Percentiles rank a stretch among this genome's conserved stretches.
These are phyloP conservation scores for Piezodorus guildinii DNA, from an alignment of 1,140 invertebrate genomes.

Conservation along the genomic window DNA sequence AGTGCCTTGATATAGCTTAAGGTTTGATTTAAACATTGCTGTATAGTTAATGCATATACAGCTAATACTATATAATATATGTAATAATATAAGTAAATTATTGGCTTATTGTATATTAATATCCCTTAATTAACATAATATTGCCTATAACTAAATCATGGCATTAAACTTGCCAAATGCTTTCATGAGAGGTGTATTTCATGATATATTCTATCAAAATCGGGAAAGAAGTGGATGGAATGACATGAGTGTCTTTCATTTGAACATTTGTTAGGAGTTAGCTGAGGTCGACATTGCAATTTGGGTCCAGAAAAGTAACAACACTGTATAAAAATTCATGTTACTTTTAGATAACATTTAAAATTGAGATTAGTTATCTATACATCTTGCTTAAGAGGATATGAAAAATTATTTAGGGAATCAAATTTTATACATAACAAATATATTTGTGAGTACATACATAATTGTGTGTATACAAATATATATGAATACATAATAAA, in stretches of 20 bases:
- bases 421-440: slow-evolving; percentile 20
- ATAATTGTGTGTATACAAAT: no score
- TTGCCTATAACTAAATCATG: no score
- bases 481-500: no score
- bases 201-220: slow-evolving; percentile 5
- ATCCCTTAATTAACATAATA: no score
- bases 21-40: no score
- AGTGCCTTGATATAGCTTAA: no score
- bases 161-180: neutral
- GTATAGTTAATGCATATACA: no score
- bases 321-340: slow-evolving; percentile 2
- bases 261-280: neutral
- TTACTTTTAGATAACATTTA: slow-evolving; percentile 9
- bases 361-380: slow-evolving; percentile 12
- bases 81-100: no score
- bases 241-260: slow-evolving; percentile 2
- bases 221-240: neutral
- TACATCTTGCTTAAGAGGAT: neutral
- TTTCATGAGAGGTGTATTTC: slow-evolving; percentile 11
- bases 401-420: slow-evolving; percentile 14
- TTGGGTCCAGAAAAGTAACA: slow-evolving; percentile 20
- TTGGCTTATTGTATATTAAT: no score
- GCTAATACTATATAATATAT: no score
- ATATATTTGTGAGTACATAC: no score
- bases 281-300: slow-evolving; percentile 12